Conservation (phyloP, 2,113 vertebrate genomes). For the Cyprinodon variegatus region DNA sequence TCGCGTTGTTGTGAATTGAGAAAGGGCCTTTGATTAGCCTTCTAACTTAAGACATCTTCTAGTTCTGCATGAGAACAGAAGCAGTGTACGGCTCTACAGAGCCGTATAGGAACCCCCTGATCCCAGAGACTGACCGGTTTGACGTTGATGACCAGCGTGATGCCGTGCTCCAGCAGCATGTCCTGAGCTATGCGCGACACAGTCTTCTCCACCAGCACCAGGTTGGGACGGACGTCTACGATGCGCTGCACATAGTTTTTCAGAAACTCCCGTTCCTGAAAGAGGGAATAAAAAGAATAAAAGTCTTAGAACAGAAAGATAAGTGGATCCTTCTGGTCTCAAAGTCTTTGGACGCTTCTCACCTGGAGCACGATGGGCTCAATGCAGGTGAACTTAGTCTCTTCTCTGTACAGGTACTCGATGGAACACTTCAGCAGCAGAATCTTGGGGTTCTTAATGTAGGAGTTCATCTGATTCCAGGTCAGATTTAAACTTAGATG, state of each 20-base stretch:
- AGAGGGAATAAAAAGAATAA: background rate
- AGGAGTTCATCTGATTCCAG: conserved; percentile 89
- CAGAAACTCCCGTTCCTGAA: conserved; percentile 94
- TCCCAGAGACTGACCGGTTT: conserved; percentile 86
- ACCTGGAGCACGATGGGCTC: conserved; percentile 98
- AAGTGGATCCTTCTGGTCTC: background rate
- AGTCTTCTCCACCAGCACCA: conserved; percentile 97
- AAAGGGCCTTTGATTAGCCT: too few relatives aligned
- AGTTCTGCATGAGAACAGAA: too few relatives aligned
- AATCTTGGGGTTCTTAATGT: conserved; percentile 96
- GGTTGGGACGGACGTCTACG: conserved; percentile 92
- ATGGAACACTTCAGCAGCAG: conserved; percentile 97
- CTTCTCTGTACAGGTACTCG: conserved; percentile 97
- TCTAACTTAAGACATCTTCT: too few relatives aligned
- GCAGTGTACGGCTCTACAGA: background rate
- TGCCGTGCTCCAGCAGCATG: conserved; percentile 96
- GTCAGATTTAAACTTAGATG: background rate
- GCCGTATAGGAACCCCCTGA: background rate
- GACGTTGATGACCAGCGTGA: conserved; percentile 96
- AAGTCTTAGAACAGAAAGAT: background rate
- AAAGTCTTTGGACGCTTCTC: background rate
- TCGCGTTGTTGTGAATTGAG: too few relatives aligned
- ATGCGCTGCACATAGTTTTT: conserved; percentile 98
- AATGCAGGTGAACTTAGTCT: conserved; percentile 98
- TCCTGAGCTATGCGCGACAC: conserved; percentile 98